Evolutionary conservation across 2,888 invertebrate genomes (phyloP), one percentile per base, ranked within the genome.

Genomic region (Clostera curtula): DNA sequence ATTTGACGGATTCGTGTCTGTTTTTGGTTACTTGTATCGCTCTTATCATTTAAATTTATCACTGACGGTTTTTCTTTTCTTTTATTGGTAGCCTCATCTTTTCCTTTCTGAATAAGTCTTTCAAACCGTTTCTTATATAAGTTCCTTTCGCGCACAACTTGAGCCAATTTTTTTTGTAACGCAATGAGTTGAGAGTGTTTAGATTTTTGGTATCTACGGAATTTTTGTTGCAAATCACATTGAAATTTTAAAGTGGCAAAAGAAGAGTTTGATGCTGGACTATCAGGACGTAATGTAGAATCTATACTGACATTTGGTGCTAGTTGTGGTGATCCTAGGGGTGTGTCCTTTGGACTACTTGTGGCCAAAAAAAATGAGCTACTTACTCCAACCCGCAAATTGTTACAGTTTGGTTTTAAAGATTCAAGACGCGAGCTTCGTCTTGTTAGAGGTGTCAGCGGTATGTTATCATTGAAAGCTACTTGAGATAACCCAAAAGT

Each of bases 391-490:
- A 23, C 14, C 12, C 17, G 21, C 22, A 31, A 17, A 24, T 20
- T 19, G 14, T 30, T 18, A 25, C 30, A 30, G 18, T 25, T 26
- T 23, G 26, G 18, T 22, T 25, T 22, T 30, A 18, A 26, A 23
- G 22, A 19, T 25, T 26, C 10, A 26, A 25, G 25, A 25, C 15
- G 26, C 19, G 19, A 31, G 26, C 23, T 31, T 11, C 25, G 18
- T 25, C 31, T 29, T 25, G 17, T 25, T 21, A 26, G 5, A 19
- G 27, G 24, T 13, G 27, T 24, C 17, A 24, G 24, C 21, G 20
- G 24, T 18, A 27, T 31, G 21, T 31, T 27, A 27, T 31, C 31
- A 31, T 31, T 31, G 13, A 10, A 14, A 31, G 27, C 27, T 27
- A 24, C 31, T 27, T 27, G 24, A 31, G 31, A 27, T 31, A 27